phyloP scores from a whole-genome alignment of 2,888 invertebrate genomes.

The Patella caerulea region DNA sequence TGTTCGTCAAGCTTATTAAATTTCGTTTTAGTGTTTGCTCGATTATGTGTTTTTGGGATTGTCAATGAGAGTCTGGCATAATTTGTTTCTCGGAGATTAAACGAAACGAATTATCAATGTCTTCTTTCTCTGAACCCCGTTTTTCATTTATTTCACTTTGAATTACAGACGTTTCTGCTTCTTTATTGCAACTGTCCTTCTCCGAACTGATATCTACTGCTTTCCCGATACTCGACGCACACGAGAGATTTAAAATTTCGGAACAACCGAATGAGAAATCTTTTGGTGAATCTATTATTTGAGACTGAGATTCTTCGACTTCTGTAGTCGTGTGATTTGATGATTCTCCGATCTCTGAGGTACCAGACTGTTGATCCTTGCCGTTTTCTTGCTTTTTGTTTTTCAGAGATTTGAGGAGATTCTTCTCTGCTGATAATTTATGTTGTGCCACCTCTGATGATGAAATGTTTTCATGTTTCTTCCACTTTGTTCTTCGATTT shows the following conservation, averaged over 20 bases:
- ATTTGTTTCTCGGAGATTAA: constrained; percentile 3
- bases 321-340: not conserved
- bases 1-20: constrained; percentile 4
- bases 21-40: constrained; percentile 3
- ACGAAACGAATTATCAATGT: constrained; percentile 10
- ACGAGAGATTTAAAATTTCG: not conserved
- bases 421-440: constrained; percentile 74
- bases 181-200: not conserved
- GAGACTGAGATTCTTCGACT: not conserved
- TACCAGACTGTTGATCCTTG: not conserved
- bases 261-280: not conserved
- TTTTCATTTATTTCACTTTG: not conserved
- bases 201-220: not conserved
- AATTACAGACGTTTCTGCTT: not conserved
- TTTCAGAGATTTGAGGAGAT: constrained; percentile 43
- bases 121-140: not conserved
- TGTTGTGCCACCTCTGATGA: constrained; percentile 90
- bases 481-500: constrained; percentile 87
- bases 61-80: not conserved
- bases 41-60: not conserved
- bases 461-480: constrained; percentile 92
- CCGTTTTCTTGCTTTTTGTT: constrained; percentile 30
- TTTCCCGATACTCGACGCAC: not conserved
- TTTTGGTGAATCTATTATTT: not conserved
- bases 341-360: not conserved